Evolutionary conservation across 2,797 vertebrate species (phyloP).

Genomic region (Macroramphosus scolopax): DNA sequence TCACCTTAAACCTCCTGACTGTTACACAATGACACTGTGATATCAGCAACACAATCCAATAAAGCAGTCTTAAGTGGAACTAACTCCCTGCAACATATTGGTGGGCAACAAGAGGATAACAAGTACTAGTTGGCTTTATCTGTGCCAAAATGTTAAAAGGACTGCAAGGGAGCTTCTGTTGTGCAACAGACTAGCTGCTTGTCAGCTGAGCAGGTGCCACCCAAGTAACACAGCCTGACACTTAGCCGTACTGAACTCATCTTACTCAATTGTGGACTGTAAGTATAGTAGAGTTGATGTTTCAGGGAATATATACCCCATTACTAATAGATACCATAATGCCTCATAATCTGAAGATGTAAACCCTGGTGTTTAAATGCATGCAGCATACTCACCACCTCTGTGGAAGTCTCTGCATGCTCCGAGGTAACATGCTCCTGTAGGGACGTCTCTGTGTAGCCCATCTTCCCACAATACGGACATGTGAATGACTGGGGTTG

Average conservation of each 20-base stretch:
- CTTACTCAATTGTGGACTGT: conserved; percentile 9
- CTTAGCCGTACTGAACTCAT: conserved; percentile 8
- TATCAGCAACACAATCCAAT: too few relatives aligned
- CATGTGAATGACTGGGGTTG: conserved; percentile 99
- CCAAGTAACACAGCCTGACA: conserved; percentile 5
- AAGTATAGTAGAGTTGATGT: too few relatives aligned
- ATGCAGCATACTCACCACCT: conserved; percentile 86
- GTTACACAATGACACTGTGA: too few relatives aligned
- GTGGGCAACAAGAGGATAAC: neutral
- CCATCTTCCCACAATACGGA: conserved; percentile 99
- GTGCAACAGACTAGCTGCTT: neutral
- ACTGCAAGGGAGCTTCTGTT: neutral
- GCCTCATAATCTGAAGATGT: neutral
- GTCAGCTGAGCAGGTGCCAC: conserved; percentile 4
- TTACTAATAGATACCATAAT: neutral
- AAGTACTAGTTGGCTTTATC: neutral
- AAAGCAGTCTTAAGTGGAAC: too few relatives aligned
- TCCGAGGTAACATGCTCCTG: conserved; percentile 98
- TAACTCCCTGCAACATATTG: too few relatives aligned
- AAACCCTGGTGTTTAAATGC: neutral
- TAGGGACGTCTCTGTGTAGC: conserved; percentile 97
- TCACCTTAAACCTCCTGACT: too few relatives aligned
- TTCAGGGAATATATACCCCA: neutral
- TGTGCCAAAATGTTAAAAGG: too few relatives aligned
- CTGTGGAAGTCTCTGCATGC: conserved; percentile 96